phyloP scores from a whole-genome alignment of 1,140 invertebrate genomes.

The Brachionus koreanus region DNA sequence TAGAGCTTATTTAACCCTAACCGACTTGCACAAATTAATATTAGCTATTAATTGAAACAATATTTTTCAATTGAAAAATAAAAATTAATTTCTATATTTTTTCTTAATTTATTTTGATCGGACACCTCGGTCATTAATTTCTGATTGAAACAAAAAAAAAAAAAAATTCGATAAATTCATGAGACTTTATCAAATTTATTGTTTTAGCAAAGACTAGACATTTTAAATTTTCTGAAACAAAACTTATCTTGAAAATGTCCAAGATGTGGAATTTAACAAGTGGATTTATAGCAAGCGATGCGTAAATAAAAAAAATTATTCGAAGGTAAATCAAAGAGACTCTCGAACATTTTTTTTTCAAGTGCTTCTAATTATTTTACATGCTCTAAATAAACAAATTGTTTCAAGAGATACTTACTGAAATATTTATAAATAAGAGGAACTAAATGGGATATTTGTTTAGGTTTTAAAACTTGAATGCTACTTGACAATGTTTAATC shows the following conservation, averaged over 20 bases:
- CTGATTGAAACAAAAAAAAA: not conserved
- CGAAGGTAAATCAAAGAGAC: slow-evolving; percentile 24
- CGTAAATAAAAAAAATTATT: not conserved
- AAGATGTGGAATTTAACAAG: not conserved
- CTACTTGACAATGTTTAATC: not conserved
- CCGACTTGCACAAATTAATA: not conserved
- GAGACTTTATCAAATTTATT: slow-evolving; percentile 4
- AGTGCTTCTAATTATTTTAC: slow-evolving; percentile 11
- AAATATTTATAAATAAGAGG: slow-evolving; percentile 4
- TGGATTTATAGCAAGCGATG: not conserved
- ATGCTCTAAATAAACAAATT: not conserved
- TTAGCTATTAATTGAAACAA: slow-evolving; percentile 3
- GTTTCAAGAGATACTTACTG: not conserved
- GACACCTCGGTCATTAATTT: not conserved
- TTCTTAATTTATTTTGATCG: not conserved
- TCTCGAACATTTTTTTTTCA: slow-evolving; percentile 18
- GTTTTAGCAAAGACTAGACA: not conserved
- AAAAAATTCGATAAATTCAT: not conserved
- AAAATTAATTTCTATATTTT: not conserved
- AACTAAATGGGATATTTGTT: not conserved
- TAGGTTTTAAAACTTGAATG: not conserved
- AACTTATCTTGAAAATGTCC: slow-evolving; percentile 1
- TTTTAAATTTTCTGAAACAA: slow-evolving; percentile 10
- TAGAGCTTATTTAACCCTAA: not conserved
- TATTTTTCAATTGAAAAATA: not conserved